These are phyloP conservation scores for Lophotis ruficrista DNA, from an alignment of 2,113 vertebrate genomes.

Conservation along the genomic window DNA sequence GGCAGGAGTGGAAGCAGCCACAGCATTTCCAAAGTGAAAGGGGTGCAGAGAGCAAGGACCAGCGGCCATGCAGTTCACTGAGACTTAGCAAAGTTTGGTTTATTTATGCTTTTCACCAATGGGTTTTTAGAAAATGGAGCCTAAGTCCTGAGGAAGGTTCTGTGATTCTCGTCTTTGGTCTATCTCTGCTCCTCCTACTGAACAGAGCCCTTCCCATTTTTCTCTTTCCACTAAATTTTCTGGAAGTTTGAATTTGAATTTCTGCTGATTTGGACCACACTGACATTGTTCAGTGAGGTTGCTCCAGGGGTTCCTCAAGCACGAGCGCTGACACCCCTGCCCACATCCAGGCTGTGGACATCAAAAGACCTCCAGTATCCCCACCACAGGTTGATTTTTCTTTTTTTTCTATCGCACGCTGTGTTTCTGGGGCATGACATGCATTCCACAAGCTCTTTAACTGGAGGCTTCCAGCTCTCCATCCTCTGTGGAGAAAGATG, in stretches of 20 bases:
- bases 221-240: neutral
- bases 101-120: neutral
- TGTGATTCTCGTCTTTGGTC: accelerated
- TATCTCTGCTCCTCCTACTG: neutral
- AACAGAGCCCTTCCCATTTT: accelerated
- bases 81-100: neutral
- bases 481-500: neutral
- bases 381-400: accelerated
- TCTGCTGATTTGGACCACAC: neutral
- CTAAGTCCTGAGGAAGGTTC: neutral
- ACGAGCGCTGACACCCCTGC: neutral
- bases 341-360: neutral
- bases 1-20: neutral
- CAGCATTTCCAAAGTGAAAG: neutral
- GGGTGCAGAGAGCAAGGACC: neutral
- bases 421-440: neutral
- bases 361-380: neutral
- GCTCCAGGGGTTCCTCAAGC: neutral
- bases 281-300: neutral
- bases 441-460: neutral
- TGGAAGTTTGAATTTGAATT: neutral
- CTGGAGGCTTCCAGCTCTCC: neutral
- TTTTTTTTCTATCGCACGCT: neutral
- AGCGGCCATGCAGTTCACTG: neutral
- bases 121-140: neutral